Evolutionary conservation across 2,113 vertebrate genomes (phyloP), one percentile per base, ranked within the genome.

Genomic region (Gymnarchus niloticus): DNA sequence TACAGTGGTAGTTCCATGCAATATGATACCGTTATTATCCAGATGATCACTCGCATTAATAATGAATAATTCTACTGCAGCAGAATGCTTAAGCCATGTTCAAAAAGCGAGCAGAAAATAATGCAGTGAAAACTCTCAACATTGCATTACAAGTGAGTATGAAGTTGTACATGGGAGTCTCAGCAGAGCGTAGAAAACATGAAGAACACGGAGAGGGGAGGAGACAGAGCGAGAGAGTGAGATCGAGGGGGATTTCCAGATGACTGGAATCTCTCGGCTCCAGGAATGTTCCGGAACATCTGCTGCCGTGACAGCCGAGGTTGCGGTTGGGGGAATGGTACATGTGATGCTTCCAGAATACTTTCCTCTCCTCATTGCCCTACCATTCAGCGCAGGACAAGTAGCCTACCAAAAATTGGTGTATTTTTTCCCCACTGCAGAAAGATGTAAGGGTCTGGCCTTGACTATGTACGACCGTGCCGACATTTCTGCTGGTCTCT

Each of bases 211-310:
- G 73, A n/a, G 78, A 52, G n/a, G n/a, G 59, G 25, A 69, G 54
- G 52, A 59, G 51, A n/a, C 25, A 61, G 51, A 61, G 33, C 23
- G 61, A 76, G 73, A 56, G 57, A 76, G 86, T 82, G 59, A 48
- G 78, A 85, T 9, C 33, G 56, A 41, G 78, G 33, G 83, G 56
- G 87, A 91, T 87, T 88, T 88, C 85, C 89, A 91, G 91, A 94
- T 93, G 90, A 86, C 88, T 92, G 88, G 87, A 92, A 93, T 93
- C 91, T 23, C 91, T 90, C 93, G 86, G 76, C 90, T 92, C 92
- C 89, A 91, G 91, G 92, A 94, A 94, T 91, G 89, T 88, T 88
- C 90, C 89, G 85, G 76, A 93, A 92, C 92, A 93, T 93, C 92
- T 94, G 93, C 91, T 91, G 59, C 90, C 88, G 91, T 93, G 93